phyloP scores from a whole-genome alignment of 2,888 invertebrate genomes.

The Salpingus planirostris region DNA sequence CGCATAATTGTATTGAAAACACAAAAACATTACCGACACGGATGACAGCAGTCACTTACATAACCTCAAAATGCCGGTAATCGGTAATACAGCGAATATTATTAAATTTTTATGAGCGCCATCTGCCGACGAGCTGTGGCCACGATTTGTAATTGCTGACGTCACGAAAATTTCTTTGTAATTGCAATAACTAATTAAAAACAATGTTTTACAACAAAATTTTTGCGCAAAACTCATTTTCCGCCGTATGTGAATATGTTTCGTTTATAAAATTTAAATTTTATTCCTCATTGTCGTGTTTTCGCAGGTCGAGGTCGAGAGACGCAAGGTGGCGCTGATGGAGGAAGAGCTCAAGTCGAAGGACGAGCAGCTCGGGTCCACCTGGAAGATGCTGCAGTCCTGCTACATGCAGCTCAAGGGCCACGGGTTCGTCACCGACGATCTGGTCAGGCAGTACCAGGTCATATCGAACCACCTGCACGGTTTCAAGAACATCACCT shows the following conservation, averaged over 20 bases:
- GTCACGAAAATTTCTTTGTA: no score
- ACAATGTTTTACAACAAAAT: no score
- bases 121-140: no score
- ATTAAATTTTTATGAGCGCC: no score
- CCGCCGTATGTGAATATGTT: neutral
- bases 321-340: constrained; percentile 23
- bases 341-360: constrained; percentile 25
- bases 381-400: constrained; percentile 48
- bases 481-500: constrained; percentile 51
- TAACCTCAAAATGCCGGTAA: no score
- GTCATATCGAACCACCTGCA: constrained; percentile 51
- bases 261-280: neutral
- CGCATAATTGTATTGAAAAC: no score
- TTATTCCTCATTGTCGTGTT: no score
- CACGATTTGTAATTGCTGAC: no score
- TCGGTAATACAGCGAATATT: no score
- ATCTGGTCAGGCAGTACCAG: constrained; percentile 49
- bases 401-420: constrained; percentile 52
- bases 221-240: neutral
- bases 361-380: constrained; percentile 24
- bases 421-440: constrained; percentile 49
- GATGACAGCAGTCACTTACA: no score
- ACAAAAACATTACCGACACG: no score
- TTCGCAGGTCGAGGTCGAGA: constrained; percentile 21
- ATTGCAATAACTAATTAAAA: no score